phyloP scores from a whole-genome alignment of 1,140 invertebrate species.

The Drosophila bocqueti region DNA sequence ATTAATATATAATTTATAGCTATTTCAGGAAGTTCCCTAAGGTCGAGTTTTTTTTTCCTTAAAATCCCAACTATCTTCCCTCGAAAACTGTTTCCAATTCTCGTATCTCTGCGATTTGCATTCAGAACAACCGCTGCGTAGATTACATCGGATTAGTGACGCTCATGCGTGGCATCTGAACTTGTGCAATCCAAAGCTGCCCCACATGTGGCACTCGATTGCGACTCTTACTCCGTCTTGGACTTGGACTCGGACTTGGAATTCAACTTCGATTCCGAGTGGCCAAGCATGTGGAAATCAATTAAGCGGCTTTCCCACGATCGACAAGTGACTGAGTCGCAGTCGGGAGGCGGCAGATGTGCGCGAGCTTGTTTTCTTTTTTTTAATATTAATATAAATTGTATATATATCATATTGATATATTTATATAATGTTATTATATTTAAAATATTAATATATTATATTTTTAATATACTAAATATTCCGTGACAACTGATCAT shows the following conservation, averaged over 20 bases:
- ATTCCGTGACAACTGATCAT: neutral
- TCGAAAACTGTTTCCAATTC: neutral
- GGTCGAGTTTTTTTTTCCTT: neutral
- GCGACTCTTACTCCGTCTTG: conserved; percentile 3
- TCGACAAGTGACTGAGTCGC: conserved; percentile 45
- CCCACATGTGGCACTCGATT: conserved; percentile 28
- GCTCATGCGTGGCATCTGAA: conserved; percentile 72
- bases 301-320: conserved; percentile 75
- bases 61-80: neutral
- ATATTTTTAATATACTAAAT: neutral
- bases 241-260: neutral
- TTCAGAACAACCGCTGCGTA: conserved; percentile 19
- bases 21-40: neutral
- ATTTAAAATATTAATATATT: neutral
- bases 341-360: conserved; percentile 25
- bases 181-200: conserved; percentile 42
- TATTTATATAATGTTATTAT: no score
- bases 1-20: no score
- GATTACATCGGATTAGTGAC: conserved; percentile 62
- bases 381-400: no score
- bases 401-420: no score
- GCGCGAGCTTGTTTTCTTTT: neutral
- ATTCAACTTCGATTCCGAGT: neutral
- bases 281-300: conserved; percentile 72
- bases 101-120: conserved; percentile 17